These are phyloP conservation scores for Amblyopsis rosae DNA, from an alignment of 2,113 vertebrate species.

Conservation along the genomic window DNA sequence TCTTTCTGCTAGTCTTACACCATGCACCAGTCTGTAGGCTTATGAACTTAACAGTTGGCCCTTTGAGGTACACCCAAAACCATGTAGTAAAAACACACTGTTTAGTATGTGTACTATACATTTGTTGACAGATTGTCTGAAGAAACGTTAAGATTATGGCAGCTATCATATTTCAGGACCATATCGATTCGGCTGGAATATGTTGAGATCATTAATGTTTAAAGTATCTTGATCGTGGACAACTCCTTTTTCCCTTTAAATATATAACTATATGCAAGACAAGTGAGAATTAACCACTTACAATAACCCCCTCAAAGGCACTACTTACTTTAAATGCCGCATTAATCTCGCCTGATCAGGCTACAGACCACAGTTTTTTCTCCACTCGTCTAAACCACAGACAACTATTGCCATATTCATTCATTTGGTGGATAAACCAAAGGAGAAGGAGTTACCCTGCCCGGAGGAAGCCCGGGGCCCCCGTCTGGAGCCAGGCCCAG, in stretches of 20 bases:
- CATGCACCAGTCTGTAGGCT: slow-evolving; percentile 13
- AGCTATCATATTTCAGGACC: background rate
- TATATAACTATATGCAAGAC: too few relatives aligned
- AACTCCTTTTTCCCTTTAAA: too few relatives aligned
- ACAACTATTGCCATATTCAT: slow-evolving; percentile 4
- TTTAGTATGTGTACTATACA: too few relatives aligned
- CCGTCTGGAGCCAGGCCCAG: too few relatives aligned
- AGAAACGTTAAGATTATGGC: background rate
- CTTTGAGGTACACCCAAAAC: slow-evolving; percentile 16
- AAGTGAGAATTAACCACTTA: slow-evolving; percentile 10
- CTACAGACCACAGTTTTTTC: slow-evolving; percentile 36
- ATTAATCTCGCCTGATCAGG: slow-evolving; percentile 32
- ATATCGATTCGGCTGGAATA: background rate
- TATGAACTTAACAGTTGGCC: slow-evolving; percentile 32
- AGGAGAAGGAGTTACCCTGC: too few relatives aligned
- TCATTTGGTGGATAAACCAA: too few relatives aligned
- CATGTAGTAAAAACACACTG: slow-evolving; percentile 4
- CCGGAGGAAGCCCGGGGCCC: too few relatives aligned
- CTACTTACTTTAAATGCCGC: slow-evolving; percentile 40
- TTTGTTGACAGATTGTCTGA: too few relatives aligned
- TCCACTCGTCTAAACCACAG: slow-evolving; percentile 18
- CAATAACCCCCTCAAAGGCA: slow-evolving; percentile 7
- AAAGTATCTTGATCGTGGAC: background rate
- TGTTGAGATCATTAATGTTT: too few relatives aligned
- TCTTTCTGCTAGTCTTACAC: slow-evolving; percentile 12